These are phyloP conservation scores for Xerus inauris DNA, from an alignment of 2,113 vertebrate species.

Conservation along the genomic window DNA sequence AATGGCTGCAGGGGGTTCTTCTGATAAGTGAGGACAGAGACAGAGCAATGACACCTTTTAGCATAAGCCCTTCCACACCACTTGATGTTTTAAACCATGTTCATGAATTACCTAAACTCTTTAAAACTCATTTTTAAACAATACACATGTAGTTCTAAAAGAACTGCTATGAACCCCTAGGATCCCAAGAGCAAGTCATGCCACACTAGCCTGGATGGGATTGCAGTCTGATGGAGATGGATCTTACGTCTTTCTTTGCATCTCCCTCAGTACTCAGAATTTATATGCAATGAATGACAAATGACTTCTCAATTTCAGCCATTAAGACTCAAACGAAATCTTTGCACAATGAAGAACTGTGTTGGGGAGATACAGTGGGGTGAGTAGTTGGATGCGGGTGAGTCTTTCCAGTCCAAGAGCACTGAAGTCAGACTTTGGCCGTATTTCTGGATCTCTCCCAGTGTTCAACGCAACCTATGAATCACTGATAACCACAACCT, in stretches of 20 bases:
- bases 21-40: not conserved
- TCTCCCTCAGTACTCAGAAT: not conserved
- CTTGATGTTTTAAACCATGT: not conserved
- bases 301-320: not conserved
- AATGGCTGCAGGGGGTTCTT: not conserved
- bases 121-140: not conserved
- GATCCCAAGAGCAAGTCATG: not conserved
- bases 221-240: not conserved
- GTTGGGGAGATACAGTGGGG: not conserved
- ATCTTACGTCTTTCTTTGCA: not conserved
- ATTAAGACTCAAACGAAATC: not conserved
- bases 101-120: not conserved
- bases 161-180: not conserved
- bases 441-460: not conserved
- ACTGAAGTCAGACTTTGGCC: not conserved
- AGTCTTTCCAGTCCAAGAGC: not conserved
- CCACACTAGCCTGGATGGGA: not conserved
- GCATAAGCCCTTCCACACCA: not conserved
- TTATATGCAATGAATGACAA: not conserved
- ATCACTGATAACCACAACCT: not conserved
- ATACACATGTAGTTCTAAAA: not conserved
- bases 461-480: not conserved
- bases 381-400: not conserved
- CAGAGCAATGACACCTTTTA: not conserved
- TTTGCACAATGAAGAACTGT: not conserved